These are phyloP conservation scores for Podarcis raffonei DNA, from an alignment of 2,113 vertebrate genomes.

Conservation along the genomic window DNA sequence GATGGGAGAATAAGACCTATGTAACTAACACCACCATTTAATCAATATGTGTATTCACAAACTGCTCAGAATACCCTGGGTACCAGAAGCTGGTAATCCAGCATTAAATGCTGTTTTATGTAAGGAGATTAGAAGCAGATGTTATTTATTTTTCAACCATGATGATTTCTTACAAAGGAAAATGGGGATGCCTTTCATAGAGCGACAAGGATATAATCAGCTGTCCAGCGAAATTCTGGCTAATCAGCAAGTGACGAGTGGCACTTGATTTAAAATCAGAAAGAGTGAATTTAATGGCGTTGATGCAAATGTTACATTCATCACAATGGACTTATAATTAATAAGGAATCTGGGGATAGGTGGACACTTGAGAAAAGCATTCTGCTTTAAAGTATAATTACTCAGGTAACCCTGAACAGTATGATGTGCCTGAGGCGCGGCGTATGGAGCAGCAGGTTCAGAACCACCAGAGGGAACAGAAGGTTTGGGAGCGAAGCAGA, in stretches of 20 bases:
- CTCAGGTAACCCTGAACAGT: not conserved
- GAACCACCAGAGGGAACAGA: not conserved
- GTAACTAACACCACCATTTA: conserved; percentile 1
- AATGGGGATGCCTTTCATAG: not conserved
- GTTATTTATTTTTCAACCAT: conserved; percentile 37
- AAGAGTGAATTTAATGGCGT: not conserved
- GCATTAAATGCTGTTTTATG: conserved; percentile 11
- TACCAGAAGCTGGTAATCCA: conserved; percentile 27
- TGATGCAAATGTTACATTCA: not conserved
- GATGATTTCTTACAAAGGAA: not conserved
- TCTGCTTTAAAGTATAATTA: not conserved
- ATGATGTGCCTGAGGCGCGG: too few relatives aligned
- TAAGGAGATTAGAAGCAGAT: conserved; percentile 29
- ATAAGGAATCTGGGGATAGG: not conserved
- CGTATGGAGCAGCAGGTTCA: not conserved
- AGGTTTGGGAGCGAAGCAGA: not conserved
- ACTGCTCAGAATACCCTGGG: not conserved
- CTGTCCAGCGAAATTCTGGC: not conserved
- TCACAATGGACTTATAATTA: not conserved
- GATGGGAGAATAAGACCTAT: not conserved
- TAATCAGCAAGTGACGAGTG: conserved; percentile 12
- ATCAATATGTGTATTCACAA: conserved; percentile 7
- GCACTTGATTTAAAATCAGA: not conserved
- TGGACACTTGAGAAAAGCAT: not conserved
- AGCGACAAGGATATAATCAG: not conserved